phyloP scores from a whole-genome alignment of 1,140 invertebrate genomes.

The Pseudomyrmex sp. region DNA sequence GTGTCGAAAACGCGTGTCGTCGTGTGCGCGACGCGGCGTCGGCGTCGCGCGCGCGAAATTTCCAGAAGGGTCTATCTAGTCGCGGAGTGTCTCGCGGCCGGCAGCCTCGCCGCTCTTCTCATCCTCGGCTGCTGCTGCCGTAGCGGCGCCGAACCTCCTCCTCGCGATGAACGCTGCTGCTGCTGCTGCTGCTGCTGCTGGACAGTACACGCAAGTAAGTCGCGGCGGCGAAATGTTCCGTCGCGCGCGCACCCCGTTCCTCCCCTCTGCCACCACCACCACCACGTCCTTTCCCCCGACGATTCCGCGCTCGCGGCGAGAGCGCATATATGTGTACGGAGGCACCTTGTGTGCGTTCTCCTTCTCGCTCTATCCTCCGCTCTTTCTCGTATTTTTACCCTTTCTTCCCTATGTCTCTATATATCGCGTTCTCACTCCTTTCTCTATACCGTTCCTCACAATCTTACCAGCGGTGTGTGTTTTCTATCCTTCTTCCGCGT shows the following conservation, averaged over 20 bases:
- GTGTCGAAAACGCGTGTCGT: slow-evolving; percentile 56
- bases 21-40: slow-evolving; percentile 18
- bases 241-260: slow-evolving; percentile 61
- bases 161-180: slow-evolving; percentile 27
- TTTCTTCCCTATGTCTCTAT: slow-evolving; percentile 48
- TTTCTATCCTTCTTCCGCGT: slow-evolving; percentile 39
- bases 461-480: slow-evolving; percentile 43
- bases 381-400: slow-evolving; percentile 51
- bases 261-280: slow-evolving; percentile 26
- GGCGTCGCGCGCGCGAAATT: slow-evolving; percentile 34
- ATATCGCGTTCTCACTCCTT: slow-evolving; percentile 45
- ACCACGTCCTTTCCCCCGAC: slow-evolving; percentile 45
- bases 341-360: slow-evolving; percentile 54
- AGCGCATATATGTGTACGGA: slow-evolving; percentile 63
- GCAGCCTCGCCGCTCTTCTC: slow-evolving; percentile 56
- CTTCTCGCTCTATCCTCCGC: slow-evolving; percentile 60
- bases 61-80: slow-evolving; percentile 36
- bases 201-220: slow-evolving; percentile 53
- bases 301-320: slow-evolving; percentile 41
- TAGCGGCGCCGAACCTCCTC: slow-evolving; percentile 34
- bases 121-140: slow-evolving; percentile 32
- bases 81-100: slow-evolving; percentile 34
- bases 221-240: slow-evolving; percentile 72
- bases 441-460: slow-evolving; percentile 38
- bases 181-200: slow-evolving; percentile 45